A percentile compares a stretch with the other conserved stretches of the same genome.
These are phyloP conservation scores for Megaceryle alcyon DNA, from an alignment of 2,797 vertebrate species.

Conservation along the genomic window DNA sequence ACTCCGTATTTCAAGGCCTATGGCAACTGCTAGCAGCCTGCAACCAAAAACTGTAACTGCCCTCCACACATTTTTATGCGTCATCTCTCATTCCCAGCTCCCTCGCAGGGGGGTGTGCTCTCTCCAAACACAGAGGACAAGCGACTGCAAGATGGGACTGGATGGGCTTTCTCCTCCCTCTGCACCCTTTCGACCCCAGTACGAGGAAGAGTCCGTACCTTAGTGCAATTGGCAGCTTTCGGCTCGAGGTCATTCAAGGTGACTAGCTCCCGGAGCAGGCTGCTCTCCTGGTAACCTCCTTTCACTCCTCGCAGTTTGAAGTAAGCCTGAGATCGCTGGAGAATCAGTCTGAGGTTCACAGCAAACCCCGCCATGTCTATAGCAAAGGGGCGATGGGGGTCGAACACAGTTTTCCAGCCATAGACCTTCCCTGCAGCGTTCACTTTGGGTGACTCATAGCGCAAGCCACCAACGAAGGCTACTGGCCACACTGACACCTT, in stretches of 20 bases:
- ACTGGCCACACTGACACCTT: conserved; percentile 98
- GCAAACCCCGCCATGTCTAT: conserved; percentile 99
- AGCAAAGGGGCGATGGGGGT: conserved; percentile 96
- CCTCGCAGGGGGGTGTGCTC: fast-evolving
- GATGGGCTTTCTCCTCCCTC: fast-evolving
- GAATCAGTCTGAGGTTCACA: conserved; percentile 94
- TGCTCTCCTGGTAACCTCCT: conserved; percentile 98
- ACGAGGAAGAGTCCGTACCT: conserved; percentile 76
- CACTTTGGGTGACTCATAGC: conserved; percentile 95
- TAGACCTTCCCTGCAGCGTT: conserved; percentile 96
- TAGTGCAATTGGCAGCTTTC: conserved; percentile 99
- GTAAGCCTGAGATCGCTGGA: conserved; percentile 96
- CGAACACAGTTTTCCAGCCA: conserved; percentile 98
- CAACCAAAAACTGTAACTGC: background rate
- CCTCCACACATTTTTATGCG: background rate
- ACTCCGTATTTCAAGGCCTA: background rate
- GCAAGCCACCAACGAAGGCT: conserved; percentile 94
- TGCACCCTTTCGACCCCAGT: fast-evolving
- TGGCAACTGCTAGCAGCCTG: background rate
- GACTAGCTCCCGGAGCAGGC: conserved; percentile 94
- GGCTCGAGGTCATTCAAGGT: conserved; percentile 96
- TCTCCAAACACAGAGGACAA: background rate
- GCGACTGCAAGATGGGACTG: fast-evolving
- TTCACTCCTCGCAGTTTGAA: conserved; percentile 98
- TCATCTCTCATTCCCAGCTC: background rate